phyloP scores from a whole-genome alignment of 2,797 vertebrate species.

The Steatocranus sp. region DNA sequence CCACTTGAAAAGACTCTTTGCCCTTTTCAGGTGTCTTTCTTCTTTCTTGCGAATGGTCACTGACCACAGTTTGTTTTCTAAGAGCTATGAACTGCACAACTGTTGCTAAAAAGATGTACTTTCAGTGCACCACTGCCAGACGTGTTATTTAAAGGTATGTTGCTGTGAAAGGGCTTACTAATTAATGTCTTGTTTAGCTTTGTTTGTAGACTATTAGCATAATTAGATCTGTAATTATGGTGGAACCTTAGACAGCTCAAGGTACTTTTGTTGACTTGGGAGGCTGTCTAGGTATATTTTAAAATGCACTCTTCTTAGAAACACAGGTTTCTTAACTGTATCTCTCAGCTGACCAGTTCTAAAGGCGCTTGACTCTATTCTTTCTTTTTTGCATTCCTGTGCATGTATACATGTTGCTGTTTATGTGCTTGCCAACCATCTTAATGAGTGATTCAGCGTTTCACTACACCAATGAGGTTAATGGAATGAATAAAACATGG shows the following conservation, averaged over 20 bases:
- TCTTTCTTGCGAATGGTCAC: background rate
- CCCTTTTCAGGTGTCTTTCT: background rate
- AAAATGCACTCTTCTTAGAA: background rate
- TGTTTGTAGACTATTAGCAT: conserved; percentile 30
- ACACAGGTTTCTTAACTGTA: background rate
- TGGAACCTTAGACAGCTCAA: conserved; percentile 1
- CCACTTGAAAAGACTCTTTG: background rate
- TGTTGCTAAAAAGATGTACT: background rate
- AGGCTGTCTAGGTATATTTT: background rate
- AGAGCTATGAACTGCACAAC: background rate
- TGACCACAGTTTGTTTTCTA: background rate
- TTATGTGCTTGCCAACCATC: background rate
- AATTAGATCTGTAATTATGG: conserved; percentile 35
- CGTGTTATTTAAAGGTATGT: background rate
- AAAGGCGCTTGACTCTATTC: background rate
- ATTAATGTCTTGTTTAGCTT: conserved; percentile 29
- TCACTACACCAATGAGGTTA: background rate
- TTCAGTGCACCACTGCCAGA: background rate
- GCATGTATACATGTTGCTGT: background rate
- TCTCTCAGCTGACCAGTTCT: background rate
- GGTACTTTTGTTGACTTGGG: conserved; percentile 17
- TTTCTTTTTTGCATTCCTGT: background rate
- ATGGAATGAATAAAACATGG: background rate
- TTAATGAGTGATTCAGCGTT: background rate
- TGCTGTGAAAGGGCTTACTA: background rate